phyloP scores from a whole-genome alignment of 2,113 vertebrate species.

The Cettia cetti region DNA sequence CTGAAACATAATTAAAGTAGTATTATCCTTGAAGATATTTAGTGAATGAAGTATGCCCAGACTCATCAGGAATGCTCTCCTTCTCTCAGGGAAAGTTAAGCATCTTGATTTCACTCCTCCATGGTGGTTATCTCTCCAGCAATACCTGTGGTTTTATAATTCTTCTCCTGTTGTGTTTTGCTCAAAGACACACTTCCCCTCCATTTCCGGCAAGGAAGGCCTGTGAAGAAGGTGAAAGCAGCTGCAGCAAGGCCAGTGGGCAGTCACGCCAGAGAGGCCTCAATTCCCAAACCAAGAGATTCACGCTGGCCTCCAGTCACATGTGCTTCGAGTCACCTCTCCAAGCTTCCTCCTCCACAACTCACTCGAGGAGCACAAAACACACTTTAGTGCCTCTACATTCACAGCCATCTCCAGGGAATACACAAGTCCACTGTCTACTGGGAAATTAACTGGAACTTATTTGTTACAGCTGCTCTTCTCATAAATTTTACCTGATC shows the following conservation, averaged over 20 bases:
- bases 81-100: neutral
- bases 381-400: neutral
- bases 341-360: neutral
- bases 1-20: neutral
- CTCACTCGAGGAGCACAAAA: neutral
- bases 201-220: neutral
- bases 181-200: neutral
- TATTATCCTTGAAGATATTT: neutral
- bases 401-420: neutral
- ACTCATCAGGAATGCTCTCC: neutral
- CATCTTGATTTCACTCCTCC: neutral
- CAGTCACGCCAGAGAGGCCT: neutral
- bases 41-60: neutral
- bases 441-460: neutral
- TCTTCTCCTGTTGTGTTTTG: neutral
- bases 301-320: neutral
- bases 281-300: neutral
- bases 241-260: neutral
- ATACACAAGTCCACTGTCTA: neutral
- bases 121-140: neutral
- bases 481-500: neutral
- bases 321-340: neutral
- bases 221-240: neutral
- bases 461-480: neutral
- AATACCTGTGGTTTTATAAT: neutral